Percentiles rank a stretch among this genome's conserved stretches.
phyloP scores from a whole-genome alignment of 2,888 invertebrate species.

The Embidobia sp. region DNA sequence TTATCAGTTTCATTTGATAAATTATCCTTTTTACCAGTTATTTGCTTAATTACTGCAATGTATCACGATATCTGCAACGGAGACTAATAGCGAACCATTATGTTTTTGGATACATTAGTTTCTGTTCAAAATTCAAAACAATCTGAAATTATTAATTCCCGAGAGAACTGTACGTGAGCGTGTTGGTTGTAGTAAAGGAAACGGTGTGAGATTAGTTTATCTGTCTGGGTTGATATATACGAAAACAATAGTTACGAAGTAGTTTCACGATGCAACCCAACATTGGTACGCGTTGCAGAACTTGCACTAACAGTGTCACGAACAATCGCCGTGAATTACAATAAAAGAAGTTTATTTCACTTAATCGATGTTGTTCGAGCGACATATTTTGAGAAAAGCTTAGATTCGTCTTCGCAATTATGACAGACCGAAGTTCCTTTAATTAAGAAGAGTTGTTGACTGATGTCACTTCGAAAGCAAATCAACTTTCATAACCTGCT shows the following conservation, averaged over 20 bases:
- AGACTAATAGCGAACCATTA: background rate
- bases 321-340: conserved; percentile 57
- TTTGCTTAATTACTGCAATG: too few relatives aligned
- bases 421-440: background rate
- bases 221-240: conserved; percentile 63
- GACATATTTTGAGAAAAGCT: conserved; percentile 15
- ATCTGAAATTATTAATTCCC: conserved; percentile 27
- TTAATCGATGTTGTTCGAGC: conserved; percentile 43
- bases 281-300: conserved; percentile 32
- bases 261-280: conserved; percentile 48
- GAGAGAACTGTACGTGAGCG: conserved; percentile 20
- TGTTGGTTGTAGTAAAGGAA: conserved; percentile 14
- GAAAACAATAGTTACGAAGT: conserved; percentile 63
- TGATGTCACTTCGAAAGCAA: too few relatives aligned
- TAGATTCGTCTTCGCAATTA: conserved; percentile 5
- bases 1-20: too few relatives aligned
- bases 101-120: conserved; percentile 2
- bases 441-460: too few relatives aligned
- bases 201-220: conserved; percentile 56
- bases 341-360: conserved; percentile 52
- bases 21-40: too few relatives aligned
- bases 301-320: conserved; percentile 54
- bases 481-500: too few relatives aligned
- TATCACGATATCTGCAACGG: too few relatives aligned
- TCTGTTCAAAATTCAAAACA: conserved; percentile 18